Evolutionary conservation across 2,113 vertebrate genomes (phyloP).

Genomic region (Nyctibius bracteatus): DNA sequence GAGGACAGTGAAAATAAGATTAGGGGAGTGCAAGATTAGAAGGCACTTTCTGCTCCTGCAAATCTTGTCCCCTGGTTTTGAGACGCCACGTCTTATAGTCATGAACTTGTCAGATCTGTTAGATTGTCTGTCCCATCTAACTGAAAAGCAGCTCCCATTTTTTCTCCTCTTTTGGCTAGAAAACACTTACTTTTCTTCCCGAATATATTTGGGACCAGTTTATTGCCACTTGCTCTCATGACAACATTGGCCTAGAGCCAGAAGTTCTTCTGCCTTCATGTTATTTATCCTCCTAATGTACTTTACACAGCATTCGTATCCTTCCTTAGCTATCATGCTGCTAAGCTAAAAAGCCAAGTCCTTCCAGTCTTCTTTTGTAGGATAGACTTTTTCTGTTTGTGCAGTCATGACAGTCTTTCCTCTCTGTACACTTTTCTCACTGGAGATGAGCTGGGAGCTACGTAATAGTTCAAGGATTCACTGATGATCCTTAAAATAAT

Average conservation of each 20-base stretch:
- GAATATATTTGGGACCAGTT: background rate
- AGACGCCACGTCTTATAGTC: background rate
- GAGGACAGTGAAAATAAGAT: background rate
- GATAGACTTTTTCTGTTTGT: background rate
- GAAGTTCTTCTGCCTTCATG: background rate
- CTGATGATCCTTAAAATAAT: background rate
- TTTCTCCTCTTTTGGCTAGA: background rate
- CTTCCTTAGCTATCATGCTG: background rate
- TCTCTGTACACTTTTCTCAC: background rate
- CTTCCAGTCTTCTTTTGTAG: background rate
- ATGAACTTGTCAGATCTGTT: background rate
- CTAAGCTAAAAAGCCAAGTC: background rate
- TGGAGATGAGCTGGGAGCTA: background rate
- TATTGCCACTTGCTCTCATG: background rate
- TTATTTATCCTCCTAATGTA: background rate
- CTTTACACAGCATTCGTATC: background rate
- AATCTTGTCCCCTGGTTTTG: background rate
- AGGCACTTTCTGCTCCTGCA: background rate
- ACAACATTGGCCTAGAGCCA: background rate
- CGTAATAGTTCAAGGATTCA: background rate
- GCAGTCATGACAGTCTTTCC: background rate
- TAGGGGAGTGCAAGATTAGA: background rate
- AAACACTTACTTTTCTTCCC: background rate
- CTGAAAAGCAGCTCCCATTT: background rate
- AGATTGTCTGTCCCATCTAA: background rate